A percentile compares a stretch with the other conserved stretches of the same genome.
Conservation (phyloP, 2,113 vertebrate genomes). For the Ophiodon elongatus region DNA sequence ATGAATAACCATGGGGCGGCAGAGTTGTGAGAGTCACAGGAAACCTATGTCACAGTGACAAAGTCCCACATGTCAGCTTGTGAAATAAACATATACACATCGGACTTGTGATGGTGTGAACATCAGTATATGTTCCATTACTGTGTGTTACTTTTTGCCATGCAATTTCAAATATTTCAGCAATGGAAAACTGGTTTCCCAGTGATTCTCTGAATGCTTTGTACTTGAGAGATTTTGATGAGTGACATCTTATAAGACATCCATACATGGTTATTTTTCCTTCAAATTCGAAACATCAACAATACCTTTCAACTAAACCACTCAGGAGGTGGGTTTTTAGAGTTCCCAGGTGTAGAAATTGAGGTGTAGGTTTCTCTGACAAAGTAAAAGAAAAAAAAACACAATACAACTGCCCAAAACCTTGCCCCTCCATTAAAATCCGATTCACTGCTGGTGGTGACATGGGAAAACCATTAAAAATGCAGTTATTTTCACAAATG, state of each 20-base stretch:
- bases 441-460: constrained; percentile 39
- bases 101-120: constrained; percentile 13
- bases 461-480: constrained; percentile 43
- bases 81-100: constrained; percentile 29
- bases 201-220: constrained; percentile 31
- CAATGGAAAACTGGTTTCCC: constrained; percentile 19
- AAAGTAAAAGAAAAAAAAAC: background rate
- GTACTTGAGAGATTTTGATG: constrained; percentile 54
- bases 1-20: constrained; percentile 70
- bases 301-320: constrained; percentile 23
- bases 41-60: constrained; percentile 55
- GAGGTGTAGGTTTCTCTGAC: constrained; percentile 29
- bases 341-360: constrained; percentile 48
- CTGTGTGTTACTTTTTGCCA: background rate
- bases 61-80: constrained; percentile 44
- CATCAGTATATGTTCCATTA: constrained; percentile 24
- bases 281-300: constrained; percentile 36
- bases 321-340: constrained; percentile 26
- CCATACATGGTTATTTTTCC: constrained; percentile 27
- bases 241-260: constrained; percentile 9
- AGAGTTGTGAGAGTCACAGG: constrained; percentile 57
- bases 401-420: constrained; percentile 11
- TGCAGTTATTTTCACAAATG: constrained; percentile 60
- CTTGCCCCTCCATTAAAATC: constrained; percentile 61
- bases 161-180: constrained; percentile 3